These are phyloP conservation scores for Rapana venosa DNA, from an alignment of 2,888 invertebrate genomes.

Conservation along the genomic window DNA sequence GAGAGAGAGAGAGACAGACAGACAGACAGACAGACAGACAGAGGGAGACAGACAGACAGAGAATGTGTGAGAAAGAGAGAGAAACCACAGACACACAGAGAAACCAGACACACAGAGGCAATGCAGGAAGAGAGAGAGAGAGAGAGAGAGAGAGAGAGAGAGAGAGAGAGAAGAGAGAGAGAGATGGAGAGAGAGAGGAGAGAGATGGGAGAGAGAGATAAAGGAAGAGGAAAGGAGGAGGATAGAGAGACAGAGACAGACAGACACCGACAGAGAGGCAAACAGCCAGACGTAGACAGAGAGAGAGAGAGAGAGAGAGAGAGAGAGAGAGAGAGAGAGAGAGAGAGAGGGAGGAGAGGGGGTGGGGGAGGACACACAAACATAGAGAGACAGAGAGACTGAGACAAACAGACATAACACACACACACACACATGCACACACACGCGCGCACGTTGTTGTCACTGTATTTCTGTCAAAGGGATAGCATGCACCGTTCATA, in stretches of 20 bases:
- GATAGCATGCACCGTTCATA: no score
- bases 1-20: no score
- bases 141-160: not conserved
- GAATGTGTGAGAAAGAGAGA: no score
- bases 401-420: not conserved
- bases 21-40: no score
- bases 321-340: not conserved
- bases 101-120: not conserved
- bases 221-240: not conserved
- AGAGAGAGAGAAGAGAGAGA: not conserved
- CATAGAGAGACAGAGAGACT: not conserved
- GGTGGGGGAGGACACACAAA: not conserved
- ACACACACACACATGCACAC: not conserved
- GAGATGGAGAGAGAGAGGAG: not conserved
- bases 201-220: not conserved
- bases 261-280: not conserved
- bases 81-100: no score
- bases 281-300: no score
- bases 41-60: no score
- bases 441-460: not conserved
- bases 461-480: no score
- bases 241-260: no score
- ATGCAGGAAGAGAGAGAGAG: not conserved
- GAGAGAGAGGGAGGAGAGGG: not conserved
- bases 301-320: no score